Base-by-base conservation (phyloP, 2,113 vertebrate species). In the Theristicus caerulescens region DNA sequence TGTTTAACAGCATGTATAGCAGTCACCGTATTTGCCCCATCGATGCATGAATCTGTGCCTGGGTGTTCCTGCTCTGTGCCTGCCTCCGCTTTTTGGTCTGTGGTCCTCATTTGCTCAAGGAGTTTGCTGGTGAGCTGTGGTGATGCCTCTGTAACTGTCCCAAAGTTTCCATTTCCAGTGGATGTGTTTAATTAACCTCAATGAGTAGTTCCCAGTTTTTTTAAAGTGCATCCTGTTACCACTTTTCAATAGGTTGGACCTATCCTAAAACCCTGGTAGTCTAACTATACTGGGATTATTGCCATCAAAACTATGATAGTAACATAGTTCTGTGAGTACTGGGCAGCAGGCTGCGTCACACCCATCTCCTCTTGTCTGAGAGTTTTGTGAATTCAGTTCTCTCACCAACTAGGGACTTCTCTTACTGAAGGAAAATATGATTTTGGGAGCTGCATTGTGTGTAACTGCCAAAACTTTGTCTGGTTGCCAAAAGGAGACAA, bases 1-100 rank as follows among this genome's bases (percentile, higher is more conserved):
- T 62, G 58, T 70, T 88, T 73, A 93, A 55, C 40, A 78, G 70
- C 38, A 40, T 4, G 5, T 51, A 3, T 29, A 78, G 32, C 16
- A 59, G 20, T 82, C 47, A 58, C 8, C 0, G 0, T 71, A 22
- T 11, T 67, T 76, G 71, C 24, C 59, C 7, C 2, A n/a, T 40
- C 2, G 2, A 31, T 52, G n/a, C 54, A 29, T 69, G 34, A 79
- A 57, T 76, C 36, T 61, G 36, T 80, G 27, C 66, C 64, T 70
- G 64, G 25, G 18, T 64, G n/a, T 67, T 57, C 70, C 36, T 52
- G 3, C 27, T 34, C 61, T 57, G 7, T 61, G 18, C 12, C 36
- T 82, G 27, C 44, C 58, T 80, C 76, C 58, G 47, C 32, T 38
- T 84, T 71, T 42, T 82, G 21, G 6, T 64, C 65, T 84, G 11